Conservation (phyloP, 37 sponge, comb jelly and placozoan species). For the Ephydatia muelleri region DNA sequence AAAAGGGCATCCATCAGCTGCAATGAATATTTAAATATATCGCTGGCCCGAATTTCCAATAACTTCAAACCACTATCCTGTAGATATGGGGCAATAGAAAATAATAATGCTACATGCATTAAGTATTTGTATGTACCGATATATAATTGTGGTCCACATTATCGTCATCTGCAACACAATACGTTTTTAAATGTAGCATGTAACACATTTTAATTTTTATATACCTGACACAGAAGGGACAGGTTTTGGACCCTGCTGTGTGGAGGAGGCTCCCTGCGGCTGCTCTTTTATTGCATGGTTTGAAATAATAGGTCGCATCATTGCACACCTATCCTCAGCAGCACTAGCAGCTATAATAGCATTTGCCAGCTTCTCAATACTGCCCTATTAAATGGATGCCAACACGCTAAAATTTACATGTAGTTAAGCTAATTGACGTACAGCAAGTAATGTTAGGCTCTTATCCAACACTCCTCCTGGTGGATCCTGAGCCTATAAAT, state of each 20-base stretch:
- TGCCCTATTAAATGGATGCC: not conserved
- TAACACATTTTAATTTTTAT: not conserved
- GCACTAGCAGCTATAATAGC: not conserved
- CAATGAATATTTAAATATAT: not conserved
- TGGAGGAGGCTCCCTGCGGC: not conserved
- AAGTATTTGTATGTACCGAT: not conserved
- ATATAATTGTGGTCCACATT: not conserved
- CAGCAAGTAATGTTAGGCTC: not conserved
- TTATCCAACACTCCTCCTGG: not conserved
- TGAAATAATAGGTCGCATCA: not conserved
- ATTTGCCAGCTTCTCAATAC: not conserved
- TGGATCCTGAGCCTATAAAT: not conserved
- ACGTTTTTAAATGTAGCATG: not conserved
- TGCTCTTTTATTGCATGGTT: not conserved
- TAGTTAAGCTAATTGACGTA: not conserved
- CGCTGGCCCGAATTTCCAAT: not conserved
- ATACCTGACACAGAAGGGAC: not conserved
- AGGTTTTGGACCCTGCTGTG: not conserved
- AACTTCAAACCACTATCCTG: not conserved
- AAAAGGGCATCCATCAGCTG: not conserved
- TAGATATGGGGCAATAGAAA: not conserved
- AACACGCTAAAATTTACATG: not conserved
- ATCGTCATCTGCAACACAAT: not conserved
- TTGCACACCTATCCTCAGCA: not conserved
- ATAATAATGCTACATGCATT: not conserved